Evolutionary conservation across 2,888 invertebrate genomes (phyloP), one percentile per base, ranked within the genome.

Genomic region (Macrosiphum euphorbiae): DNA sequence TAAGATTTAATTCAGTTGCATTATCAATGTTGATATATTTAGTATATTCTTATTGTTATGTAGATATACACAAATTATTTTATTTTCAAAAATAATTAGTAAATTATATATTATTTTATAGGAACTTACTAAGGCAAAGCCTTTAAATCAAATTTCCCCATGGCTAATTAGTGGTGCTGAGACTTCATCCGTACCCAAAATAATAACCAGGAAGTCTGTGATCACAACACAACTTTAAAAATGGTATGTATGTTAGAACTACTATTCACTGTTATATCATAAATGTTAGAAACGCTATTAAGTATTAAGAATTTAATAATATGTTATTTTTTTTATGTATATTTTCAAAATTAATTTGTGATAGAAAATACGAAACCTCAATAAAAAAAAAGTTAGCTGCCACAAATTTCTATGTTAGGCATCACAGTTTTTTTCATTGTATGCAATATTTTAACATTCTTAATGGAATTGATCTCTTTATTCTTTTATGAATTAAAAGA

Each of bases 201-300:
- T 97, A 93, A 97, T 98, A 95, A 97, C 98, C 95, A 97, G 98
- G 95, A 98, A 98, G 96, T 98, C 98, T 94, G 98, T 98, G 95
- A 98, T 98, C 95, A 98, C 98, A 95, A 98, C 98, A 94, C 98
- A 98, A 96, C 96, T 98, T 95, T 97, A 96, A 96, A 58, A 47
- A 28, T 92, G 67, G 67, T 35, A 41, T 61, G 26, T 52, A 84
- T 44, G 11, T 50, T 4, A 58, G 35, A 50, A 13, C 41, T 26
- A 89, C 41, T 87, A 10, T 67, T 88, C 28, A 67, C 28, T 87
- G 28, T 67, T 87, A 41, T 67, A 67, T 67, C 50, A 58, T 1
- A 91, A 91, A 91, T 35, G 41, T 44, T 84, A 5, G 3, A 67
- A 87, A 41, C 52, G 50, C 11, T 91, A 58, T 55, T 35, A n/a